Base-by-base conservation (phyloP, 2,888 invertebrate species). In the Alitta virens region DNA sequence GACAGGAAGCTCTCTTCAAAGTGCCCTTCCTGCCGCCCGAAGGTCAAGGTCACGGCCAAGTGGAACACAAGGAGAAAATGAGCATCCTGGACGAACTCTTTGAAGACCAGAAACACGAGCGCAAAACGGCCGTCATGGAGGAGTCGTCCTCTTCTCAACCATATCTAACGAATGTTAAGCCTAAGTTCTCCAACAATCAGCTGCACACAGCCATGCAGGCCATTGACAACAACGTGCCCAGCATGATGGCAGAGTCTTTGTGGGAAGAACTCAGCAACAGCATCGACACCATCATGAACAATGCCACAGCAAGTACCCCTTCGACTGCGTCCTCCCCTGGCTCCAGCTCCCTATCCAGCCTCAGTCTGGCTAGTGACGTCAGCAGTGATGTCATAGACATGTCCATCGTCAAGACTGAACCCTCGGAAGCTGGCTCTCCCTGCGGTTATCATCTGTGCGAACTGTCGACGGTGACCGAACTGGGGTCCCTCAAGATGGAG, bases 121-220 rank as follows among this genome's bases (percentile, higher is more conserved):
- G 46, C 5, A 46, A 46, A n/a, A 46, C n/a, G 21, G n/a, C 3
- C 21, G 7, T 3, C 46, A 46, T 46, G 46, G n/a, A 18, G n/a
- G 33, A 5, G 12, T 5, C 7, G 7, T 33, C 33, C 33, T 12
- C 33, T 33, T 12, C 5, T 12, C 33, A 33, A 12, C 33, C 33
- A 33, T 33, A 33, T 12, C 12, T 33, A 12, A 12, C 33, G 7
- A n/a, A 5, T 16, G 46, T 46, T n/a, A 46, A 46, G 21, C 46
- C 46, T n/a, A 46, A 46, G 21, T 46, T 46, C 46, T 46, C 46
- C 46, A 46, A 46, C 46, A 46, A 46, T n/a, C 46, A 46, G 21
- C 46, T 46, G 7, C 46, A 46, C 46, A 5, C 46, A 18, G 46
- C 46, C 46, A 18, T 46, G 46, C 46, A 46, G 46, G 18, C n/a